Evolutionary conservation across 2,888 invertebrate species (phyloP).

Genomic region (Sphaerophoria rueppellii): DNA sequence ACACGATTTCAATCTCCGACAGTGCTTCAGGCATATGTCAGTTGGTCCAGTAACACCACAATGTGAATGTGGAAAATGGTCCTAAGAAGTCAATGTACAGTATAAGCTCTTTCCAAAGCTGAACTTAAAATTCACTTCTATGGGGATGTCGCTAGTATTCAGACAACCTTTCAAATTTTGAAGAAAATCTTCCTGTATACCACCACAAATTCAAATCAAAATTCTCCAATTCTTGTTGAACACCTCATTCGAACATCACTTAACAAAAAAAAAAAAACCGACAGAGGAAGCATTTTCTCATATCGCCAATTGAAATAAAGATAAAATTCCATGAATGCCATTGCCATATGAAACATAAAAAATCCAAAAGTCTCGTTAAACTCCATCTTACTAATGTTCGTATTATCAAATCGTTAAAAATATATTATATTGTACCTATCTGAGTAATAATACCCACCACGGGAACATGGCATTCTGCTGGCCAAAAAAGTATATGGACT

Average conservation of each 20-base stretch:
- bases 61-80: no score
- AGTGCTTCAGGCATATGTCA: no score
- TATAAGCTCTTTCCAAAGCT: no score
- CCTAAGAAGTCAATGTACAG: no score
- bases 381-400: slow-evolving; percentile 71
- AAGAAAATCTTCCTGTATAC: no score
- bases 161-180: no score
- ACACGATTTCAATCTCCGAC: no score
- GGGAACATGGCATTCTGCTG: neutral
- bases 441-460: neutral
- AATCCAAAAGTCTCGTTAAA: slow-evolving; percentile 63
- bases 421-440: slow-evolving; percentile 56
- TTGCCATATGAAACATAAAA: slow-evolving; percentile 32
- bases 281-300: slow-evolving; percentile 15
- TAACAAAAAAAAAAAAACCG: neutral
- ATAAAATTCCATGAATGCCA: slow-evolving; percentile 43
- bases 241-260: neutral
- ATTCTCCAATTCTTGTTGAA: no score
- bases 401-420: slow-evolving; percentile 75
- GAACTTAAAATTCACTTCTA: no score
- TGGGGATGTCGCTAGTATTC: no score
- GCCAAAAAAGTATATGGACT: slow-evolving; percentile 44
- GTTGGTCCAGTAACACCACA: no score
- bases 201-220: no score
- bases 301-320: slow-evolving; percentile 32